Base-by-base conservation (phyloP, 2,797 vertebrate genomes). In the Pelochelys cantorii region DNA sequence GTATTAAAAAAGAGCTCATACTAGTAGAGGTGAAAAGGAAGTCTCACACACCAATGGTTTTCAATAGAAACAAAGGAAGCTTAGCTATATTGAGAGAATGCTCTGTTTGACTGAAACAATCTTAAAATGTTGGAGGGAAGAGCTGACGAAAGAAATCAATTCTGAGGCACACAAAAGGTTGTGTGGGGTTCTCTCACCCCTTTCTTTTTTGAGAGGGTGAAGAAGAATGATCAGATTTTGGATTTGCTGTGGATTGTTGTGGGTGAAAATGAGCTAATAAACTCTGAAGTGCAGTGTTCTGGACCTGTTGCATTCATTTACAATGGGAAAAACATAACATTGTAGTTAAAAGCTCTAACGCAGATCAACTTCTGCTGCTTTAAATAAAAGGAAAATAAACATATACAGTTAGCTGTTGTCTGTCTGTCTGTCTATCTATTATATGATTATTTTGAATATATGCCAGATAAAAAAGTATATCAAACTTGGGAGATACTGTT, bases 81-180 rank as follows among this genome's bases (percentile, higher is more conserved):
- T 96, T 95, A 94, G 91, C 90, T 85, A 42, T 92, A 89, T 86
- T 91, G 97, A 96, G 94, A 95, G 93, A 97, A 95, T 95, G 88
- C 84, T 96, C 93, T 86, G 2, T 97, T 97, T 71, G 71, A 56
- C 90, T 90, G 92, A 97, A 97, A 96, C 85, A 86, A 95, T 91
- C 95, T 97, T 96, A 96, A 97, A 96, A 95, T 80, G 86, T 88
- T 95, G 75, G 65, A 97, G 95, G 93, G 85, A 96, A 97, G 93
- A 96, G 85, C 34, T 86, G 91, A 93, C 95, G 94, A 98, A 98
- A 97, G 94, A 88, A 96, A 75, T 90, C 85, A 92, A 82, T 98
- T 98, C 95, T 71, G 83, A 92, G 83, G 87, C 92, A 90, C 96
- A 97, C 93, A 97, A 98, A 98, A 95, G 95, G 34, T 93, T 96